Evolutionary conservation across 1,140 invertebrate genomes (phyloP).

Genomic region (Drosophila nikananu): DNA sequence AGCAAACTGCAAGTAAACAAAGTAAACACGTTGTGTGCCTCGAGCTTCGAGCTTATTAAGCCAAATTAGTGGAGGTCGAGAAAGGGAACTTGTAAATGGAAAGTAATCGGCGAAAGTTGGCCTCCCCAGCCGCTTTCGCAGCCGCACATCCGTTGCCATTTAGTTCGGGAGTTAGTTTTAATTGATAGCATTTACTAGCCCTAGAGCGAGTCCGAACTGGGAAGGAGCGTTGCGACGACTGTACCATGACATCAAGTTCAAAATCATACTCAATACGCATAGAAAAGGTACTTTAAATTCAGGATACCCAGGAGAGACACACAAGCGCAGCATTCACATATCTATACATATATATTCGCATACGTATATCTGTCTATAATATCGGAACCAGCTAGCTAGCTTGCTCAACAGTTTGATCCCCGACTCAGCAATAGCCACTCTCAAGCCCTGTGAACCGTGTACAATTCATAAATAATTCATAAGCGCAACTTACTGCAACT

Average conservation of each 20-base stretch:
- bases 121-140: conserved; percentile 26
- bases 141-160: conserved; percentile 57
- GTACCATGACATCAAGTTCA: conserved; percentile 38
- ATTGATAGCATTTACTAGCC: conserved; percentile 42
- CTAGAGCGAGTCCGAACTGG: conserved; percentile 26
- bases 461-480: conserved; percentile 62
- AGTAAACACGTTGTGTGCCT: conserved; percentile 59
- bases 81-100: conserved; percentile 36
- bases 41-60: conserved; percentile 68
- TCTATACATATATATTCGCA: conserved; percentile 60
- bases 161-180: conserved; percentile 50
- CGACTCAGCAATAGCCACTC: conserved; percentile 41
- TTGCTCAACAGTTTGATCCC: conserved; percentile 50
- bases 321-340: conserved; percentile 43
- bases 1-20: conserved; percentile 35
- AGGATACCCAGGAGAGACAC: conserved; percentile 20
- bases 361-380: conserved; percentile 44
- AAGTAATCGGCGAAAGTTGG: conserved; percentile 48
- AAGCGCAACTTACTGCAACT: conserved; percentile 21
- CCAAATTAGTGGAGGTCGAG: conserved; percentile 57
- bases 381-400: conserved; percentile 37
- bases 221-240: conserved; percentile 32
- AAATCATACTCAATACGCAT: conserved; percentile 12
- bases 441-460: conserved; percentile 35
- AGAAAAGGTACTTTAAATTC: conserved; percentile 6